Evolutionary conservation across 2,797 vertebrate species (phyloP), one percentile per base, ranked within the genome.

Genomic region (Neosilurus hyrtlii): DNA sequence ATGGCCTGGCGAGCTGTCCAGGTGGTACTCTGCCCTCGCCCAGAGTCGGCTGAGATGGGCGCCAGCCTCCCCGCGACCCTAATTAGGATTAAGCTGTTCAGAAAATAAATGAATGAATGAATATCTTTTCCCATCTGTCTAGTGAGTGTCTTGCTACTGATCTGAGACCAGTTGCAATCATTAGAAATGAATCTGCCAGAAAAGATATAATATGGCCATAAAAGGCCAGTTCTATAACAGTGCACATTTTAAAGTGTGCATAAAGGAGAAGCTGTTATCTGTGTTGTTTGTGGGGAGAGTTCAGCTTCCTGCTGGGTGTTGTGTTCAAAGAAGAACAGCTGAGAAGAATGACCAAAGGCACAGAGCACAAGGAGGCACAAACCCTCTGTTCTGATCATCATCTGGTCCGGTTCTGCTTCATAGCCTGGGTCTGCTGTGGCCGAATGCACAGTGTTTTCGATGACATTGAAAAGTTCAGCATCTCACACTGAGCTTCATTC

Each of bases 151-250:
- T 71, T 68, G 62, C 51, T 67, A 51, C 66, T 79, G 80, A 85
- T 82, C 80, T 73, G 80, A 56, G 67, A 82, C 84, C 61, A 57
- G 66, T 67, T 72, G 77, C 74, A 67, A 61, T 71, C 67, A 77
- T 81, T 84, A 76, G n/a, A 84, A 81, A 68, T 77, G 54, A 84
- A 84, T 61, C 83, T 84, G 79, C 83, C 79, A 84, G 56, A 66
- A 43, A 74, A 83, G 78, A 84, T 80, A 30, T 80, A 84, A 75
- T 66, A 59, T 67, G 35, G 78, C 66, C 61, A 65, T 84, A 84
- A 84, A 84, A 75, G 72, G 43, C 72, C 72, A 81, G 79, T 76
- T 57, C 30, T 59, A 74, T 35, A 82, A 63, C 81, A 52, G 68
- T 9, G 24, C 80, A 67, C 80, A 62, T 61, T 73, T 63, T 57